Conservation (phyloP, 92 coral and sea anemone species). For the Actinernus sp. region DNA sequence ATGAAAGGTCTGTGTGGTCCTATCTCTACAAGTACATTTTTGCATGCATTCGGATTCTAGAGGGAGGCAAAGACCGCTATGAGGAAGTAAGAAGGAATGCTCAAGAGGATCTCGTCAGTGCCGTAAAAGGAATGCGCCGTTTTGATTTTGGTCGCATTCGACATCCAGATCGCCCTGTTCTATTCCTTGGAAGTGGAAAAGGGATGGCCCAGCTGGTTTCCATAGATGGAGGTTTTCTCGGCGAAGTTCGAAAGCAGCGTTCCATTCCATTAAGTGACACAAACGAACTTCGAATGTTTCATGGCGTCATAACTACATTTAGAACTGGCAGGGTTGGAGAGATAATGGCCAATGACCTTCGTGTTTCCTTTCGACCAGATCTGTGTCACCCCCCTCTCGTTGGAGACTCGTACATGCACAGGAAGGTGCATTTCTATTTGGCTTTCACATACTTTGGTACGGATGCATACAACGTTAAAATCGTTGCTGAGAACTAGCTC, state of each 20-base stretch:
- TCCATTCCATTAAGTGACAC: conserved; percentile 8
- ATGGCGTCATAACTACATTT: conserved; percentile 50
- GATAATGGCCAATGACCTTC: conserved; percentile 39
- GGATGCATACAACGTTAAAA: conserved; percentile 73
- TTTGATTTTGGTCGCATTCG: conserved; percentile 35
- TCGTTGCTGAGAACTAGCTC: conserved; percentile 20
- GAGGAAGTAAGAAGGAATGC: conserved; percentile 23
- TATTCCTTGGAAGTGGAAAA: conserved; percentile 49
- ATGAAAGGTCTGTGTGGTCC: conserved; percentile 56
- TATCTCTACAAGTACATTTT: conserved; percentile 55
- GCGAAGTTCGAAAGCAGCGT: conserved; percentile 49
- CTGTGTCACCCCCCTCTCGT: conserved; percentile 66
- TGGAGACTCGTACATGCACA: conserved; percentile 21
- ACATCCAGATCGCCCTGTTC: conserved; percentile 76
- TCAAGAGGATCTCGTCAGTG: conserved; percentile 30
- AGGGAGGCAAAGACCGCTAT: conserved; percentile 32
- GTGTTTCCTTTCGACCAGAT: conserved; percentile 65
- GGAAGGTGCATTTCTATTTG: conserved; percentile 54
- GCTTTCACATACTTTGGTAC: conserved; percentile 70
- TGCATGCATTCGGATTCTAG: conserved; percentile 59
- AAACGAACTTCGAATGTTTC: conserved; percentile 27
- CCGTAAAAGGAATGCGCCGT: conserved; percentile 36
- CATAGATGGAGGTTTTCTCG: conserved; percentile 19
- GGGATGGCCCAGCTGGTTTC: conserved; percentile 70
- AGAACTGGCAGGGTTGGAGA: conserved; percentile 37